Evolutionary conservation across 2,888 invertebrate species (phyloP).

Genomic region (Hylaea fasciaria): DNA sequence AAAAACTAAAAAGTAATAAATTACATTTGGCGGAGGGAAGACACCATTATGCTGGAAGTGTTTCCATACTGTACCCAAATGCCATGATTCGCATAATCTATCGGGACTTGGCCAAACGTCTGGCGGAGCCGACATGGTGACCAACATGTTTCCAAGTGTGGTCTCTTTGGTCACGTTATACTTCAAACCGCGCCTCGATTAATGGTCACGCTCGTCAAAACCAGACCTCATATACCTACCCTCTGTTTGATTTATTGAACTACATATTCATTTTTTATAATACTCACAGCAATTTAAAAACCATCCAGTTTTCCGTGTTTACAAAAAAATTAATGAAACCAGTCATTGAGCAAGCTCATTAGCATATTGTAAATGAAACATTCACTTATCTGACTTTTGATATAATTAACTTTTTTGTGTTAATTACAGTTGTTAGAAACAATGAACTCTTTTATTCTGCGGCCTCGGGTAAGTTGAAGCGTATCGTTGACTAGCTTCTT

Average conservation of each 20-base stretch:
- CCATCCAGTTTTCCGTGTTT: conserved; percentile 32
- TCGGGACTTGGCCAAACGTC: too few relatives aligned
- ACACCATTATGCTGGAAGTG: too few relatives aligned
- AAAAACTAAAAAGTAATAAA: too few relatives aligned
- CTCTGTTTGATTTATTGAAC: conserved; percentile 23
- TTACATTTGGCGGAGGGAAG: too few relatives aligned
- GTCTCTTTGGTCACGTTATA: too few relatives aligned
- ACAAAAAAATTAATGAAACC: conserved; percentile 29
- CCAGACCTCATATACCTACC: conserved; percentile 2
- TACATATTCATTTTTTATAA: conserved; percentile 9
- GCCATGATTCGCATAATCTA: too few relatives aligned
- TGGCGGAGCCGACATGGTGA: too few relatives aligned
- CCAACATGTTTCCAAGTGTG: too few relatives aligned
- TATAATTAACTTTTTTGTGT: conserved; percentile 36
- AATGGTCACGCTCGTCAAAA: neutral
- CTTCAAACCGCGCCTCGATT: too few relatives aligned
- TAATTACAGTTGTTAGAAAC: conserved; percentile 26
- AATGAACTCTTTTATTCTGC: conserved; percentile 23
- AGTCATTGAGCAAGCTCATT: conserved; percentile 31
- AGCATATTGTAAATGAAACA: conserved; percentile 33
- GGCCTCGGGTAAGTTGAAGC: conserved; percentile 12
- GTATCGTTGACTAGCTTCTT: neutral
- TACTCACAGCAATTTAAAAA: conserved; percentile 17
- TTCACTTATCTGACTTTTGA: conserved; percentile 33
- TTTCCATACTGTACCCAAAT: too few relatives aligned